A percentile compares a stretch with the other conserved stretches of the same genome.
phyloP scores from a whole-genome alignment of 2,113 vertebrate species.

The Malaclemys terrapin region DNA sequence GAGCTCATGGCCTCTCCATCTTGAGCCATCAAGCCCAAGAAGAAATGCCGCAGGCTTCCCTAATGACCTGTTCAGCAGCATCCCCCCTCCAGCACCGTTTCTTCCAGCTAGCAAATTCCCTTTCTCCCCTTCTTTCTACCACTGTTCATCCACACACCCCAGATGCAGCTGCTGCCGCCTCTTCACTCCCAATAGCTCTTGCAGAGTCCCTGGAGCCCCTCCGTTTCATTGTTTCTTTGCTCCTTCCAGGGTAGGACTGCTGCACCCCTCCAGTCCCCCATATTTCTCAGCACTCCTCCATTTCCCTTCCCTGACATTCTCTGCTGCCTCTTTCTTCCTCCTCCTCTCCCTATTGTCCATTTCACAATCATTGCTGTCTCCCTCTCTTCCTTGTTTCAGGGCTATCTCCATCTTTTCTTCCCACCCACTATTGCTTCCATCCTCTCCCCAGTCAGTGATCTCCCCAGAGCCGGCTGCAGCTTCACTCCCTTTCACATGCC shows the following conservation, averaged over 20 bases:
- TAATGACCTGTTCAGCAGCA: not conserved
- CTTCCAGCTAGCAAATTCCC: not conserved
- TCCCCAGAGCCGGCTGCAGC: not conserved
- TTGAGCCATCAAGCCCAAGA: not conserved
- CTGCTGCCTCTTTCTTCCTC: not conserved
- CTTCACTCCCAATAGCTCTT: not conserved
- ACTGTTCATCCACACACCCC: not conserved
- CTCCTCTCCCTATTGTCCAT: not conserved
- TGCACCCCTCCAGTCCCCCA: not conserved
- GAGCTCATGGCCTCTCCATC: not conserved
- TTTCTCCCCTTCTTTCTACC: too few relatives aligned
- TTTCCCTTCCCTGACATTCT: not conserved
- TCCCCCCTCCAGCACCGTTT: not conserved
- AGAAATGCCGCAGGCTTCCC: not conserved
- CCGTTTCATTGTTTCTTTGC: not conserved
- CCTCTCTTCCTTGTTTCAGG: not conserved
- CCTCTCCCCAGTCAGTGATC: not conserved
- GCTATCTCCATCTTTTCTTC: not conserved
- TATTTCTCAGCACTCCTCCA: not conserved
- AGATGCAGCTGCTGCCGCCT: not conserved
- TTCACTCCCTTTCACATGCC: not conserved
- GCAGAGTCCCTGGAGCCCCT: not conserved
- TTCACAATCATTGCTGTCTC: not conserved
- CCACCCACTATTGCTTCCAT: not conserved
- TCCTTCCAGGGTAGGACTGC: not conserved